Conservation (phyloP, 37 sponge, comb jelly and placozoan genomes). For the Axinella damicornis region DNA sequence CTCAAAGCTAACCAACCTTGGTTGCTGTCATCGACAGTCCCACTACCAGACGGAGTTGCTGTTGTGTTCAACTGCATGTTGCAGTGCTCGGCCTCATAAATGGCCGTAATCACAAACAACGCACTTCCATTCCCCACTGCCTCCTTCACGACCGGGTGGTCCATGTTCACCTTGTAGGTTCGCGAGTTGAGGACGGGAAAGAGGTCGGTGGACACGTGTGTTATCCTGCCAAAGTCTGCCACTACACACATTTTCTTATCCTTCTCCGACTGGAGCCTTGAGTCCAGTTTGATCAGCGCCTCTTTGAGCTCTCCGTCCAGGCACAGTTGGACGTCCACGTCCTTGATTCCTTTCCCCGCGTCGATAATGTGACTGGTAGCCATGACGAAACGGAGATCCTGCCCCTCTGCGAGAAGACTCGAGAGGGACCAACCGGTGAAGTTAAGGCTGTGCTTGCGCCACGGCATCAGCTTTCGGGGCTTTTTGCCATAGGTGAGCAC, state of each 20-base stretch:
- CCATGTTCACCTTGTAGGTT: constrained; percentile 25
- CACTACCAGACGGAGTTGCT: neutral
- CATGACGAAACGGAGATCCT: constrained; percentile 9
- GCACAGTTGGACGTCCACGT: neutral
- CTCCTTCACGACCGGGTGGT: constrained; percentile 64
- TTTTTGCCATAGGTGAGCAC: constrained; percentile 64
- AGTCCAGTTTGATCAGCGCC: constrained; percentile 14
- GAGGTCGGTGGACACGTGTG: constrained; percentile 35
- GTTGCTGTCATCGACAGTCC: too few species aligned
- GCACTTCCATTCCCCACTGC: constrained; percentile 43
- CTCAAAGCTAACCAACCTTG: too few species aligned
- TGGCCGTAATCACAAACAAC: constrained; percentile 58
- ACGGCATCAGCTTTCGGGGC: constrained; percentile 52
- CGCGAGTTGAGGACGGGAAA: neutral
- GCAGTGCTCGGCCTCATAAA: constrained; percentile 52
- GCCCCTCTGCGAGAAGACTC: constrained; percentile 45
- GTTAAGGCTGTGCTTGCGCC: constrained; percentile 60
- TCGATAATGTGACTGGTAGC: constrained; percentile 5
- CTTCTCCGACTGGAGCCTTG: constrained; percentile 36
- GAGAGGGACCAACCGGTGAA: constrained; percentile 59
- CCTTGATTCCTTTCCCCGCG: neutral
- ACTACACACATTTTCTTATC: constrained; percentile 28
- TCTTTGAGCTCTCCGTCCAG: constrained; percentile 51
- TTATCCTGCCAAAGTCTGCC: constrained; percentile 63
- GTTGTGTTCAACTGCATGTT: constrained; percentile 1